Evolutionary conservation across 2,888 invertebrate genomes (phyloP).

Genomic region (Eilema caniola): DNA sequence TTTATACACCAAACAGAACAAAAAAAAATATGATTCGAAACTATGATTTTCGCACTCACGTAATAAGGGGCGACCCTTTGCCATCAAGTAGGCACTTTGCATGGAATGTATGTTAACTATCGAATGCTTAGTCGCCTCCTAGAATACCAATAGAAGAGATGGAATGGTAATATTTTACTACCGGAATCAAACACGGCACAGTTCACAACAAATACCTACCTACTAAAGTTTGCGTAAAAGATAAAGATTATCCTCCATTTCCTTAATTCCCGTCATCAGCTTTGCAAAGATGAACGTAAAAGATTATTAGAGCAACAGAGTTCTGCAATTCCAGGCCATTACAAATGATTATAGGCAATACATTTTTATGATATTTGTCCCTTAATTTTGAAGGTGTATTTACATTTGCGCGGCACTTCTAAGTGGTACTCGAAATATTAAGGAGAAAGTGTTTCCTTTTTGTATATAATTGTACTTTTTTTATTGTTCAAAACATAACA

Average conservation of each 20-base stretch:
- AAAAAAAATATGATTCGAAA: too few relatives aligned
- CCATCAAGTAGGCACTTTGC: too few relatives aligned
- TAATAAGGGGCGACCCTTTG: too few relatives aligned
- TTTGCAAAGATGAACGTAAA: conserved; percentile 29
- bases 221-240: conserved; percentile 6
- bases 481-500: too few relatives aligned
- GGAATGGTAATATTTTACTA: too few relatives aligned
- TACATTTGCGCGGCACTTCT: background rate
- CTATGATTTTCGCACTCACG: too few relatives aligned
- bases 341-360: conserved; percentile 23
- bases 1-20: too few relatives aligned
- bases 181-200: too few relatives aligned
- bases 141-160: too few relatives aligned
- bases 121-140: too few relatives aligned
- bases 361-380: conserved; percentile 14
- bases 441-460: background rate
- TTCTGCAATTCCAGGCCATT: conserved; percentile 29
- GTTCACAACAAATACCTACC: too few relatives aligned
- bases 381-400: conserved; percentile 11
- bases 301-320: conserved; percentile 26
- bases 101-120: too few relatives aligned
- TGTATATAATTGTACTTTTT: background rate
- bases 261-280: conserved; percentile 11
- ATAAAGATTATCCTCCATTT: conserved; percentile 16
- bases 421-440: conserved; percentile 5